Evolutionary conservation across 2,113 vertebrate genomes (phyloP), one percentile per base, ranked within the genome.

Genomic region (Pseudorectes ferrugineus): DNA sequence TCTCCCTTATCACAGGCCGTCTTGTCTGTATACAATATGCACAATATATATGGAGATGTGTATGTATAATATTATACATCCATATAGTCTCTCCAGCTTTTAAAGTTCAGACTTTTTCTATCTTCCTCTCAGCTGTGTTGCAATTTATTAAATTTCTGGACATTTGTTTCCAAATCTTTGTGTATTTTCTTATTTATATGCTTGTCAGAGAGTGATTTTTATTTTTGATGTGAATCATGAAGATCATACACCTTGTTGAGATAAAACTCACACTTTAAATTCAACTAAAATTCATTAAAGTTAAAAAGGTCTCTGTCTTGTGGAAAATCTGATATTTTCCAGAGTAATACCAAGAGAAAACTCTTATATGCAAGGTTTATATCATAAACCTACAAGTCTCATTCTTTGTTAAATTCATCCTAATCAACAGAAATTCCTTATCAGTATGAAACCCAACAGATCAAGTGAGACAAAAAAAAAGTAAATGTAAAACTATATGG

Each of bases 1-100:
- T 82, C 28, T 73, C 16, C 23, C 5, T 76, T 45, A 36, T 59
- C 3, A 6, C 8, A 73, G 62, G 11, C 24, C 0, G 0, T 33
- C 61, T 89, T 79, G 6, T 51, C 57, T 93, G 18, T 73, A 11
- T 71, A 33, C 9, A 78, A 21, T 83, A 65, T 61, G n/a, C 8
- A 54, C 16, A 45, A 46, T 79, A 49, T 90, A 83, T 82, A 82
- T 65, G 91, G 85, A 67, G 29, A 68, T 79, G 38, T 78, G 49
- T 66, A 45, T 71, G 11, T n/a, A 22, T 46, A 81, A 58, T 77
- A 52, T 55, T 46, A 38, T 71, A 19, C 7, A 42, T 17, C 31
- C 19, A 55, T 67, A 45, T 24, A 74, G 13, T 59, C 19, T 81
- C 59, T 51, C 19, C 13, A 67, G 45, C 28, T 67, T 67, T 59